These are phyloP conservation scores for Drosophila greeni DNA, from an alignment of 2,888 invertebrate genomes.

Conservation along the genomic window DNA sequence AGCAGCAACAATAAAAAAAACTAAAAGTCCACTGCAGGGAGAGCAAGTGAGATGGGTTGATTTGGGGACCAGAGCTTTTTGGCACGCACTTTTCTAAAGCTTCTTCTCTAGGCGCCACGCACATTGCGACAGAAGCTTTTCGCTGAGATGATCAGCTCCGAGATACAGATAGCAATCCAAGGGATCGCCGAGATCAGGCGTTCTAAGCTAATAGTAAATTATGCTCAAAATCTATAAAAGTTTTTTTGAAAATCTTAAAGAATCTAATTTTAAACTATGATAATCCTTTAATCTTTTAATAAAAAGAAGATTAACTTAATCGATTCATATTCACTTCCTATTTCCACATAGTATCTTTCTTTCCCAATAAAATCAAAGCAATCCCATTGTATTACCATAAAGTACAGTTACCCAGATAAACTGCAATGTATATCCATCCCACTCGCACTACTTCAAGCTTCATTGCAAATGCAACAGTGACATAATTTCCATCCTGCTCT, in stretches of 20 bases:
- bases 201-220: background rate
- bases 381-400: background rate
- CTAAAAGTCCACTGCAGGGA: slow-evolving; percentile 32
- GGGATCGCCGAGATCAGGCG: slow-evolving; percentile 3
- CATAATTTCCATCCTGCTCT: slow-evolving; percentile 10
- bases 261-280: background rate
- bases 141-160: slow-evolving; percentile 15
- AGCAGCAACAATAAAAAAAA: slow-evolving; percentile 16
- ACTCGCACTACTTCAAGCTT: background rate
- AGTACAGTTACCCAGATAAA: background rate
- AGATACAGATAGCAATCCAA: slow-evolving; percentile 5
- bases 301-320: background rate
- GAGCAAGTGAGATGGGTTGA: slow-evolving; percentile 15
- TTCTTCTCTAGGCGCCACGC: slow-evolving; percentile 50
- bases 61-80: slow-evolving; percentile 17
- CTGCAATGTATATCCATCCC: background rate
- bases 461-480: slow-evolving; percentile 22
- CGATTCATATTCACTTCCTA: slow-evolving; percentile 13
- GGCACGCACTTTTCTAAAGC: slow-evolving; percentile 53
- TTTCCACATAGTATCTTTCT: background rate
- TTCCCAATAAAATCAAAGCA: background rate
- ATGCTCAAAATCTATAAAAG: background rate
- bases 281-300: too few species aligned
- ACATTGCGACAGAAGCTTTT: slow-evolving; percentile 45
- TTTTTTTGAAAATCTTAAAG: background rate